A percentile compares a stretch with the other conserved stretches of the same genome.
Evolutionary conservation across 2,888 invertebrate species (phyloP).

Genomic region (Watsonalla cultraria): DNA sequence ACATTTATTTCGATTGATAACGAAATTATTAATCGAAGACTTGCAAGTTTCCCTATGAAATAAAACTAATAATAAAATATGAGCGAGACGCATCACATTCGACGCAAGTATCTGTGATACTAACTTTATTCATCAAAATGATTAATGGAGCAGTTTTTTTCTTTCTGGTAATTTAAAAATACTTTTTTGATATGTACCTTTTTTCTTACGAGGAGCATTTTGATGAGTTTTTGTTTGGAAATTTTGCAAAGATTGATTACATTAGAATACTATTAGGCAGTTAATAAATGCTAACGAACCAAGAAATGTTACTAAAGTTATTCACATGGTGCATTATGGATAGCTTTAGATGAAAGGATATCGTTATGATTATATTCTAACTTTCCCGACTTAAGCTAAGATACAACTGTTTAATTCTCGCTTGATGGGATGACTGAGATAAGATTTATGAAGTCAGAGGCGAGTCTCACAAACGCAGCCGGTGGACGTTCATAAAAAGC

Average conservation of each 20-base stretch:
- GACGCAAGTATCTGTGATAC: conserved; percentile 45
- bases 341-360: conserved; percentile 21
- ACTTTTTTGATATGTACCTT: conserved; percentile 29
- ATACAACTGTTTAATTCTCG: conserved; percentile 40
- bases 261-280: conserved; percentile 27
- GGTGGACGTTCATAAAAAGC: conserved; percentile 65
- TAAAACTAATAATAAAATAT: conserved; percentile 36
- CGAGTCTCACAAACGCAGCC: conserved; percentile 59
- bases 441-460: conserved; percentile 64
- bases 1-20: too few species aligned
- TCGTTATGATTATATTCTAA: conserved; percentile 34
- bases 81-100: conserved; percentile 26
- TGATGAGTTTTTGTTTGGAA: conserved; percentile 48
- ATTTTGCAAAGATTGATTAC: conserved; percentile 57
- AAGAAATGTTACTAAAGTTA: conserved; percentile 15
- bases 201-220: conserved; percentile 40
- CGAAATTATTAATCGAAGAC: conserved; percentile 25
- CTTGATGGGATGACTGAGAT: conserved; percentile 63
- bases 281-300: conserved; percentile 34
- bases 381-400: conserved; percentile 29
- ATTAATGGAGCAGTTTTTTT: conserved; percentile 54
- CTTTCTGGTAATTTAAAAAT: conserved; percentile 45
- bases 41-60: conserved; percentile 40
- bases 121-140: conserved; percentile 67
- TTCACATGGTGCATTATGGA: conserved; percentile 19